Evolutionary conservation across 1,140 invertebrate genomes (phyloP).

Genomic region (Melipona quadrifasciata): DNA sequence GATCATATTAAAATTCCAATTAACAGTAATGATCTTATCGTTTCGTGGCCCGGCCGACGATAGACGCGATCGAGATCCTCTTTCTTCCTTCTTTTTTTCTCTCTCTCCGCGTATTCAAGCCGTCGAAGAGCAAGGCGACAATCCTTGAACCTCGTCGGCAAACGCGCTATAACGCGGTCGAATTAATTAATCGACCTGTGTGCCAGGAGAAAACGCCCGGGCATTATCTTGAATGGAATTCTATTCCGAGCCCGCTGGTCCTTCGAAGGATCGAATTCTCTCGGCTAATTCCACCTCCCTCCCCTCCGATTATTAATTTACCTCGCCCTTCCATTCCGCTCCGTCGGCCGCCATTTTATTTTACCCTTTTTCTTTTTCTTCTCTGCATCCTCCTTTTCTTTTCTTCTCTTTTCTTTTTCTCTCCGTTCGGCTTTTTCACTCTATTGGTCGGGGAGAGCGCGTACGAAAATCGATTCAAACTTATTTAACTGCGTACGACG

Average conservation of each 20-base stretch:
- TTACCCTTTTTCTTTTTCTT: background rate
- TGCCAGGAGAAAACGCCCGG: background rate
- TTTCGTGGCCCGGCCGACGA: conserved; percentile 30
- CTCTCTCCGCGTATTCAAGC: background rate
- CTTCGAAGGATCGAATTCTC: conserved; percentile 7
- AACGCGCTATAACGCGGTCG: conserved; percentile 11
- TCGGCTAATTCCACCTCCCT: conserved; percentile 4
- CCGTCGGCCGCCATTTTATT: background rate
- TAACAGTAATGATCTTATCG: conserved; percentile 61
- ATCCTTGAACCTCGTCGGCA: conserved; percentile 9
- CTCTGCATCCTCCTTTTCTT: background rate
- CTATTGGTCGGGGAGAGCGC: background rate
- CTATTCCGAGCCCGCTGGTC: background rate
- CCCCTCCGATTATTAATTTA: conserved; percentile 27
- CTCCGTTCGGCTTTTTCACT: background rate
- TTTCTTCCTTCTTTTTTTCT: background rate
- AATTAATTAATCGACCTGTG: conserved; percentile 28
- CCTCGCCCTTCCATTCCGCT: background rate
- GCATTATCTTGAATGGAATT: conserved; percentile 12
- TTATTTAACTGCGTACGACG: too few relatives aligned
- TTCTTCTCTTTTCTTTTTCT: background rate
- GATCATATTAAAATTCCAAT: conserved; percentile 66
- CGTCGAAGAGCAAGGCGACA: background rate
- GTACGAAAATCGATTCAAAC: too few relatives aligned
- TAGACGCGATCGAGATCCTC: background rate